Evolutionary conservation across 2,888 invertebrate species (phyloP), one percentile per base, ranked within the genome.

Genomic region (Chrysolina haemoptera): DNA sequence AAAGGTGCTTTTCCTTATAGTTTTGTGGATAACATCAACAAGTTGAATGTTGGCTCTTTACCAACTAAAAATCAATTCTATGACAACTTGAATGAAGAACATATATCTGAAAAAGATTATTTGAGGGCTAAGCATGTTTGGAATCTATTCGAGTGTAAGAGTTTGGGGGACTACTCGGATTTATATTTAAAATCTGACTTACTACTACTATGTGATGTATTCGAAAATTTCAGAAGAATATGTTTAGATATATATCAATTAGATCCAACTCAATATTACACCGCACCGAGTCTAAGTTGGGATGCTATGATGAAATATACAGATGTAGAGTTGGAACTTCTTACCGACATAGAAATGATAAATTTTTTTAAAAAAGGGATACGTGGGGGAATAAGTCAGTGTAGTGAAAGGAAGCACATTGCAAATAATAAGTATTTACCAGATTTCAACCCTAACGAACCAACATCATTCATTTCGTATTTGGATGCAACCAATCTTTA

Each of bases 251-350:
- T 14, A 27, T 27, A 27, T 27, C 6, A 62, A 20, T 53, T 18
- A 9, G 27, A 68, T 50, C 83, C 27, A 3, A 5, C 27, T 27
- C 27, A 27, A 27, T 27, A 27, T 27, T 27, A 85, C n/a, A 50
- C 50, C 8, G 50, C 16, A 50, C 14, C 50, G 5, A 5, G 27
- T 1, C 27, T 27, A 27, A 3, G 2, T 50, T 50, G 50, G 50
- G 50, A 50, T 50, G 50, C 16, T 14, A 50, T 50, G 50, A 12
- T 50, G 50, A 50, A 50, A 75, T 71, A 75, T 64, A 85, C 84
- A 0, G 50, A 77, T 55, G 71, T 85, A 10, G 68, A 84, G 66
- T 59, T 86, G 18, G 82, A 85, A 67, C 68, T 87, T 5, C 70
- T 86, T 18, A 83, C 82, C 3, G 84, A 87, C 71, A 35, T 35